These are phyloP conservation scores for Byasa hedistus DNA, from an alignment of 2,888 invertebrate species.

Conservation along the genomic window DNA sequence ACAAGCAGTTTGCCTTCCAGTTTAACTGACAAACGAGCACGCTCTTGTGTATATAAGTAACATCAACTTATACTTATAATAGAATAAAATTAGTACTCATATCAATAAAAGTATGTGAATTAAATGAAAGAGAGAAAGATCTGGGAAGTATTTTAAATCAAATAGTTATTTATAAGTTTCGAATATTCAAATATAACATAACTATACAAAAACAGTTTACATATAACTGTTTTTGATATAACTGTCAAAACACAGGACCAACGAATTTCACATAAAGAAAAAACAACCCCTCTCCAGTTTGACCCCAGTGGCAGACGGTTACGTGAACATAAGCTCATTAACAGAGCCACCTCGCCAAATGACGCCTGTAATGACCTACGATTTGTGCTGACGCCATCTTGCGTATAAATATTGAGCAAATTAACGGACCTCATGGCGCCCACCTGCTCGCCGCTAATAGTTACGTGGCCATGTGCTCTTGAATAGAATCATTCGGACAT, in stretches of 20 bases:
- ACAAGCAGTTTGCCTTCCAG: no score
- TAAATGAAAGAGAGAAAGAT: no score
- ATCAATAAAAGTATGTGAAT: no score
- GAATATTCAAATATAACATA: neutral
- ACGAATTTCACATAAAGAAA: constrained; percentile 10
- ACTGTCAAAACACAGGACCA: constrained; percentile 18
- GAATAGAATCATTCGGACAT: constrained; percentile 36
- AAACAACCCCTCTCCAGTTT: constrained; percentile 18
- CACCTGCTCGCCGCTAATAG: constrained; percentile 55
- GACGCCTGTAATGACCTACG: constrained; percentile 62
- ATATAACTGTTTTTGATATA: neutral
- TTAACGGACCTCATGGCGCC: constrained; percentile 68
- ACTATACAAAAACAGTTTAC: neutral
- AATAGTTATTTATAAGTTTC: no score
- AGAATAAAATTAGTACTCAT: no score
- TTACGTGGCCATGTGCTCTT: constrained; percentile 56
- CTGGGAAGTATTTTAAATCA: no score
- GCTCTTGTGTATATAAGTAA: no score
- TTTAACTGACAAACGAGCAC: no score
- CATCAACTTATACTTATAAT: no score
- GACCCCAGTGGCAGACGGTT: constrained; percentile 25
- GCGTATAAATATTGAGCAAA: constrained; percentile 76
- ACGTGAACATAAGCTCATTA: constrained; percentile 47
- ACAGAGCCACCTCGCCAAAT: constrained; percentile 67
- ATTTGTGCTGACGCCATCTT: constrained; percentile 68